Evolutionary conservation across 2,113 vertebrate genomes (phyloP).

Genomic region (Chiloscyllium plagiosum): DNA sequence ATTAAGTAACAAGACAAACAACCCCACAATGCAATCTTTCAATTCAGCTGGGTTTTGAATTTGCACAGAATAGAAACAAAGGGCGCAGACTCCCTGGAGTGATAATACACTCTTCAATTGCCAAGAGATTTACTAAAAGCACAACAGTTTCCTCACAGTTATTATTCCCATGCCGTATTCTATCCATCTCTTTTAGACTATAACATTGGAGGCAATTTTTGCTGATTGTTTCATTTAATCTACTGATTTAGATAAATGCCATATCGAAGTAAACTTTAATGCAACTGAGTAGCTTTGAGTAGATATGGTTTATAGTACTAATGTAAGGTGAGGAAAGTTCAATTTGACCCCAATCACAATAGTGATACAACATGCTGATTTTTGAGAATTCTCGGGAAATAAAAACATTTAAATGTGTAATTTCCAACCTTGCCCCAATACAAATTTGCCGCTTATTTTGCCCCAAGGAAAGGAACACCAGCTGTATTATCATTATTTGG

Average conservation of each 20-base stretch:
- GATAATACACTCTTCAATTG: not conserved
- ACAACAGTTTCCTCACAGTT: not conserved
- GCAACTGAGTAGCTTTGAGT: not conserved
- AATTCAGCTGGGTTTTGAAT: slow-evolving; percentile 21
- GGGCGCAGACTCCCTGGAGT: slow-evolving; percentile 4
- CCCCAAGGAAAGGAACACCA: not conserved
- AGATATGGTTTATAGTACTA: not conserved
- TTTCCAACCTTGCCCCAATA: not conserved
- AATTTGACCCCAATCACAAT: too few species aligned
- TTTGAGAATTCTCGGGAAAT: too few species aligned
- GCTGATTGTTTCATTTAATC: not conserved
- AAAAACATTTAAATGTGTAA: not conserved
- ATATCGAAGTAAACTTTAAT: not conserved
- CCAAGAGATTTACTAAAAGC: not conserved
- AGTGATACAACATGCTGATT: not conserved
- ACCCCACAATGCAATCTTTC: not conserved
- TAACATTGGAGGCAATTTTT: not conserved
- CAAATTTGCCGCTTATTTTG: not conserved
- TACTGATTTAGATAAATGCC: not conserved
- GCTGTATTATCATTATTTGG: not conserved
- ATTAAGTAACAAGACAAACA: not conserved
- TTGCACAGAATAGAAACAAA: slow-evolving; percentile 5
- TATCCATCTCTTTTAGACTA: not conserved
- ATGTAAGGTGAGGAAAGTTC: too few species aligned
- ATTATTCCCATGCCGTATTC: not conserved